phyloP scores from a whole-genome alignment of 2,113 vertebrate species.

The Lepus timidus region DNA sequence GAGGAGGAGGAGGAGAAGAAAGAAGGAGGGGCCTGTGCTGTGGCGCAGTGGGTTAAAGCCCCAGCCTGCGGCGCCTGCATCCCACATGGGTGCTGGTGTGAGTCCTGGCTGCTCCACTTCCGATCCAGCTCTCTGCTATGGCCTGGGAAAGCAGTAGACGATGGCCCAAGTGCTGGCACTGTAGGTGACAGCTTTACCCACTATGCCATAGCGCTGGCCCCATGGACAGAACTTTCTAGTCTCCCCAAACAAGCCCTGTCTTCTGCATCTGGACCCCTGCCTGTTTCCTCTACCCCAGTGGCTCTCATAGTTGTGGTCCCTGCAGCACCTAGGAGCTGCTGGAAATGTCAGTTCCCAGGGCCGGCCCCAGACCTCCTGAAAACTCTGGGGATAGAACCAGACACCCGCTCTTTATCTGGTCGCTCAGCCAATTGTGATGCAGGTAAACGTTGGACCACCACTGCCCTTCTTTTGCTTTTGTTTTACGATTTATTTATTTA shows the following conservation, averaged over 20 bases:
- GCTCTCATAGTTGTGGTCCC: not conserved
- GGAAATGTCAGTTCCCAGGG: not conserved
- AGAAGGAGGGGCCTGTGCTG: too few species aligned
- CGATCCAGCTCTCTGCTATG: too few species aligned
- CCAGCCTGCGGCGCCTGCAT: too few species aligned
- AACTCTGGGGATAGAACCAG: not conserved
- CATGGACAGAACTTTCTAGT: not conserved
- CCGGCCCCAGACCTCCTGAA: not conserved
- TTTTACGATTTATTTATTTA: too few species aligned
- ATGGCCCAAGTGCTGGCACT: too few species aligned
- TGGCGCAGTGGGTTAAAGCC: too few species aligned
- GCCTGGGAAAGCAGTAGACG: too few species aligned
- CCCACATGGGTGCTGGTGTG: too few species aligned
- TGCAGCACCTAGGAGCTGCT: not conserved
- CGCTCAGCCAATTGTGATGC: accelerated
- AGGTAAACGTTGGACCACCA: not conserved
- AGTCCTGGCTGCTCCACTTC: too few species aligned
- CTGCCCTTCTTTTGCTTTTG: not conserved
- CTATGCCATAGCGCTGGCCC: too few species aligned
- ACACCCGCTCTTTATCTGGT: not conserved
- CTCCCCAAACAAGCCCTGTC: not conserved
- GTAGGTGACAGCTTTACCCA: too few species aligned
- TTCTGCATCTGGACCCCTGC: not conserved
- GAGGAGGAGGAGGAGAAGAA: too few species aligned
- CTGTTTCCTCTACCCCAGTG: not conserved